Percentiles rank a stretch among this genome's conserved stretches.
phyloP scores from a whole-genome alignment of 2,888 invertebrate species.

The Abscondita cerata region DNA sequence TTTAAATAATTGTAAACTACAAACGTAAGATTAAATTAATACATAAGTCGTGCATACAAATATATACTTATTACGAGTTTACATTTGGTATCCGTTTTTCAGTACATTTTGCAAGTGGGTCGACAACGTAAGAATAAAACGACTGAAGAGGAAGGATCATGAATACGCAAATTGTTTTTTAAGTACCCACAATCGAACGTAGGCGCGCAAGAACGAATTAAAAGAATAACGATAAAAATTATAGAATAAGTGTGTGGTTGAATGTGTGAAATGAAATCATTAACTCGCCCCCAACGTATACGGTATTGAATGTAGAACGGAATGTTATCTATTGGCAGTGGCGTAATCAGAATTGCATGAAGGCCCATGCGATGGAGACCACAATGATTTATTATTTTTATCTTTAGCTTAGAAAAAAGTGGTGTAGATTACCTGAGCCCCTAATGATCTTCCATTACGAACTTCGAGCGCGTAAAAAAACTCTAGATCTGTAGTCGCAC shows the following conservation, averaged over 20 bases:
- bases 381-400: constrained; percentile 60
- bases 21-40: no score
- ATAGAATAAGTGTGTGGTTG: not conserved
- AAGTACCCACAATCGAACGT: no score
- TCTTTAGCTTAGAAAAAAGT: constrained; percentile 54
- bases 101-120: no score
- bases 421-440: constrained; percentile 57
- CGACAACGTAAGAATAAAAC: no score
- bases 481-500: constrained; percentile 42
- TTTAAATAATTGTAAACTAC: no score
- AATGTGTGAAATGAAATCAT: constrained; percentile 18
- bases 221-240: not conserved
- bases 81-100: no score
- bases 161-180: no score
- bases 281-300: constrained; percentile 3
- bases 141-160: no score
- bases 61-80: no score
- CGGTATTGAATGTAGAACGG: constrained; percentile 31
- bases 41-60: no score
- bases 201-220: no score
- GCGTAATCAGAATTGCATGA: constrained; percentile 48
- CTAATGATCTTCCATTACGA: constrained; percentile 60
- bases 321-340: constrained; percentile 44
- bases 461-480: constrained; percentile 49
- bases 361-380: constrained; percentile 51